These are phyloP conservation scores for Myopa testacea DNA, from an alignment of 2,888 invertebrate genomes.

Conservation along the genomic window DNA sequence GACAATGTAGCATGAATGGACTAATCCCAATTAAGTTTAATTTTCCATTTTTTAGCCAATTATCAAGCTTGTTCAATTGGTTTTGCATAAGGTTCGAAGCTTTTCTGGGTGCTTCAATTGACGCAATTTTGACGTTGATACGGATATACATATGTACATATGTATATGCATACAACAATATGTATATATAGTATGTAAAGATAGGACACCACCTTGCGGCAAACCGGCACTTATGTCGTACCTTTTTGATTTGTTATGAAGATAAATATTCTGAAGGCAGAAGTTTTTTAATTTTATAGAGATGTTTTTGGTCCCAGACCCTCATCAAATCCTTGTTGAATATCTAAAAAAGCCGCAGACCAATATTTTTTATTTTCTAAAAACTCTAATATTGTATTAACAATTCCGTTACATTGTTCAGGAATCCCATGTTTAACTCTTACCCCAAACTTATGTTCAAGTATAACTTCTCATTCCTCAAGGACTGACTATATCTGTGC, in stretches of 20 bases:
- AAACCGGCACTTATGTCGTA: background rate
- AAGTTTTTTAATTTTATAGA: slow-evolving; percentile 1
- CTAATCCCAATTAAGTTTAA: no score
- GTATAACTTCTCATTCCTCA: slow-evolving; percentile 1
- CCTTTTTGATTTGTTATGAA: background rate
- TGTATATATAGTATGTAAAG: background rate
- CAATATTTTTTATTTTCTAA: slow-evolving; percentile 17
- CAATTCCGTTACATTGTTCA: slow-evolving; percentile 16
- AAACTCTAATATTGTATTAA: background rate
- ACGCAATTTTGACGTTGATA: background rate
- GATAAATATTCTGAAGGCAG: background rate
- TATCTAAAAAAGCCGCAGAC: slow-evolving; percentile 6
- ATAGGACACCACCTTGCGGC: background rate
- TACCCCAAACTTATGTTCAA: slow-evolving; percentile 27
- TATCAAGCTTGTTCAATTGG: background rate
- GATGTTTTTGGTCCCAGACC: background rate
- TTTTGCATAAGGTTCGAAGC: background rate
- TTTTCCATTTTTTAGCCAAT: background rate
- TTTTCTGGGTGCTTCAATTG: background rate
- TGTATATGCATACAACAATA: background rate
- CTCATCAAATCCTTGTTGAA: background rate
- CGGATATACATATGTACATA: background rate
- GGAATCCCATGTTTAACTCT: slow-evolving; percentile 24
- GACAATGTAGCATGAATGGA: no score
- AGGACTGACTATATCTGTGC: slow-evolving; percentile 8